Base-by-base conservation (phyloP, 2,113 vertebrate species). In the human region DNA sequence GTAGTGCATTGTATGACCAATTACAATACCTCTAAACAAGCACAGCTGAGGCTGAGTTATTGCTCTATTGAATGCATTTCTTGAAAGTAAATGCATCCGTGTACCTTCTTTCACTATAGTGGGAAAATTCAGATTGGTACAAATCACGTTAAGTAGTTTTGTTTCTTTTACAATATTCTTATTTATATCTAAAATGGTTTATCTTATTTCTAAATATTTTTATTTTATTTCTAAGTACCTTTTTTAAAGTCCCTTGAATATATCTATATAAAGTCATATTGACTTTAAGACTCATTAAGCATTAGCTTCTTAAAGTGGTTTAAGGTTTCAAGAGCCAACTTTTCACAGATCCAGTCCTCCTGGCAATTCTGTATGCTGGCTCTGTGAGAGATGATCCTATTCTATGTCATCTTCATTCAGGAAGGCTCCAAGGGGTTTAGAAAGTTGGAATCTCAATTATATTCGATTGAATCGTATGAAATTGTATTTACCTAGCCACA, bases 231-330 rank as follows among this genome's bases (percentile, higher is more conserved):
- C 52, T 78, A 91, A 88, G 43, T 84, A 40, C 18, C 50, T 94
- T 95, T 59, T 59, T 22, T 35, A 80, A n/a, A 38, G 13, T 81
- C 4, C 59, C 57, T 95, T 78, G 91, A 9, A 48, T 78, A 30
- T 20, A 6, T 16, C 52, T 79, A 25, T 91, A 50, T 66, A 38
- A 96, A 88, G 27, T 86, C 66, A 66, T 75, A 57, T 68, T 90
- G 13, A 92, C 23, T 89, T 73, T 93, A 64, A 35, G 43, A 70
- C 75, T 95, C 88, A 61, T n/a, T 89, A 88, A 81, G 73, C 59
- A 78, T 64, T 59, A 83, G 3, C 38, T 38, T 52, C 16, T 89
- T 93, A 30, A 80, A 94, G 40, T 40, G 40, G 40, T 40, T 40
- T 52, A 45, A 72, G 12, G 9, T 73, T 79, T 55, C 22, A 57